Percentiles rank a stretch among this genome's conserved stretches.
Conservation (phyloP, 2,888 invertebrate species). For the Yponomeuta malinellus region DNA sequence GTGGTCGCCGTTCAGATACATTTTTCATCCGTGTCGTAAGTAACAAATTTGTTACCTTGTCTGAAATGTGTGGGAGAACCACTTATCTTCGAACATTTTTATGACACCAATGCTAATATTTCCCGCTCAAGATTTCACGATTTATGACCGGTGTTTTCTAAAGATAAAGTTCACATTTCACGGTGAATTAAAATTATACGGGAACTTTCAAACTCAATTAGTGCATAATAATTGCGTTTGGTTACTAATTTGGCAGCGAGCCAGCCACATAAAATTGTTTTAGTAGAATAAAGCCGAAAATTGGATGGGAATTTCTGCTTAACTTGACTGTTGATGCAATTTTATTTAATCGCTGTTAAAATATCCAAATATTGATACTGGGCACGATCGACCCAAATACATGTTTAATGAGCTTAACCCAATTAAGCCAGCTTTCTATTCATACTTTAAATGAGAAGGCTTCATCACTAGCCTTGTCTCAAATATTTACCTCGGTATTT, state of each 20-base stretch:
- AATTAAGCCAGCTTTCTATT: neutral
- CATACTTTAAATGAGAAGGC: neutral
- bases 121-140: neutral
- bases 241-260: constrained; percentile 17
- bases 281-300: constrained; percentile 13
- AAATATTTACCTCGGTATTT: no score
- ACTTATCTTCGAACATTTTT: neutral
- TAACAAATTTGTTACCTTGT: neutral
- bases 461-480: neutral
- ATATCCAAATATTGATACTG: neutral
- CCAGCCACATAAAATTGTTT: constrained; percentile 17
- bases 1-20: constrained; percentile 19
- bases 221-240: constrained; percentile 11
- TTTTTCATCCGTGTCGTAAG: neutral
- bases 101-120: neutral
- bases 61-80: neutral
- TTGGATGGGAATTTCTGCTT: neutral
- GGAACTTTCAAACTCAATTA: constrained; percentile 19
- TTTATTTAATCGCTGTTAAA: neutral
- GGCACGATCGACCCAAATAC: neutral
- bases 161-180: neutral
- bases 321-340: constrained; percentile 1
- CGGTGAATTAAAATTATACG: neutral
- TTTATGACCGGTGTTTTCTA: neutral
- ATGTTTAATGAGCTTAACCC: neutral